Conservation (phyloP, 1,140 invertebrate species). For the Diachasmimorpha longicaudata region DNA sequence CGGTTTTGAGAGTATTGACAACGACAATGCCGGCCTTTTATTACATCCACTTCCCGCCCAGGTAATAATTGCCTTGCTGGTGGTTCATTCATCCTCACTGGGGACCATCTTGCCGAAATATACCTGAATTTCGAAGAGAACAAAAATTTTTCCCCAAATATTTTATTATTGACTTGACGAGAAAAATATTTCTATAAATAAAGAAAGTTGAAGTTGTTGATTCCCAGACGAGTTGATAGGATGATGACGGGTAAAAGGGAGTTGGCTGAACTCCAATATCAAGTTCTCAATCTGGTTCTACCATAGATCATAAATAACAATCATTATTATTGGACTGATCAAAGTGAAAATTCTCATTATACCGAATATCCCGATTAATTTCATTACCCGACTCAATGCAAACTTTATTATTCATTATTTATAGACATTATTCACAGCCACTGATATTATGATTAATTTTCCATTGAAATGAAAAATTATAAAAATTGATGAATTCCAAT, state of each 20-base stretch:
- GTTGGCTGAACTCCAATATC: conserved; percentile 30
- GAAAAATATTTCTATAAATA: too few relatives aligned
- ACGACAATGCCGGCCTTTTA: conserved; percentile 11
- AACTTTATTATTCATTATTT: too few relatives aligned
- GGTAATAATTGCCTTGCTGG: conserved; percentile 41
- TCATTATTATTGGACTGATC: conserved; percentile 27
- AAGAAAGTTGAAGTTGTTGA: too few relatives aligned
- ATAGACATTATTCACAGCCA: too few relatives aligned
- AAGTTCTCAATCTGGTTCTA: conserved; percentile 25
- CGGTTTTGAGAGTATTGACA: background rate
- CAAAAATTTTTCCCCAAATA: conserved; percentile 9
- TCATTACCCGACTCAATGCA: background rate
- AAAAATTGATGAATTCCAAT: too few relatives aligned
- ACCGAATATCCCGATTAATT: background rate
- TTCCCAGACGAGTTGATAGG: too few relatives aligned
- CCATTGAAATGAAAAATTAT: too few relatives aligned
- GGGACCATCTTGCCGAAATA: background rate
- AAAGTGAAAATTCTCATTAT: conserved; percentile 19
- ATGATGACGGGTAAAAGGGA: conserved; percentile 17
- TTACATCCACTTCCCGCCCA: background rate
- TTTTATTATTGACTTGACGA: background rate
- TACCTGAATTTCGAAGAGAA: conserved; percentile 9
- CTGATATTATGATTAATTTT: too few relatives aligned
- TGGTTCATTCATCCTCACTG: conserved; percentile 29
- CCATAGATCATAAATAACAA: conserved; percentile 29